Base-by-base conservation (phyloP, 2,888 invertebrate genomes). In the Teleogryllus oceanicus region DNA sequence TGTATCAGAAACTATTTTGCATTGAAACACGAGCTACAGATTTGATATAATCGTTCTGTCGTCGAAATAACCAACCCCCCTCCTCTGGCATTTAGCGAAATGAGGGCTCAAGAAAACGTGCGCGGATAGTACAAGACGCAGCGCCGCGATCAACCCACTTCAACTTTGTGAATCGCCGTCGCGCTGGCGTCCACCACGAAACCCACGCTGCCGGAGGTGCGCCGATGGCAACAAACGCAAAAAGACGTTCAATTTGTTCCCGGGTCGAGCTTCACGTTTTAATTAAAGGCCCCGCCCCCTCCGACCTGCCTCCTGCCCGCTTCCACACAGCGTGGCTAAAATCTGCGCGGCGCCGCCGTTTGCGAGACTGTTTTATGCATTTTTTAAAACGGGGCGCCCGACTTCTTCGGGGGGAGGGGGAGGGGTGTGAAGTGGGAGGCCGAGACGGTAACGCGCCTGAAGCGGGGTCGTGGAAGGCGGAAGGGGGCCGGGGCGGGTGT, bases 191-290 rank as follows among this genome's bases (percentile, higher is more conserved):
- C 51, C 12, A 62, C 62, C 62, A 12, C 62, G 62, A 62, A 18
- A 62, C 18, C 12, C 62, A 62, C 18, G 2, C 62, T 5, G 13
- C 2, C 18, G 18, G 62, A 62, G 62, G 62, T 62, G 62, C 62
- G 62, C 62, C 62, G 62, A 62, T 5, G 62, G 62, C 62, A 62
- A 62, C 62, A 62, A 62, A 62, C 18, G 62, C 62, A 3, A 62
- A 51, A 62, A 62, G 62, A 62, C 62, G 62, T 62, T 62, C 13
- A 62, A 62, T 62, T 62, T 62, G 62, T 62, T 62, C 62, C 62
- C 62, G 62, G 62, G 62, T 62, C 62, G 62, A 3, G 62, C 18
- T 62, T 18, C 2, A 62, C 62, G 62, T 62, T 62, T 62, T 62
- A 62, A 62, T 62, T 62, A 62, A 62, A 62, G 62, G 18, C 62